A percentile compares a stretch with the other conserved stretches of the same genome.
These are phyloP conservation scores for Phalacrocorax carbo DNA, from an alignment of 2,113 vertebrate genomes.

Conservation along the genomic window DNA sequence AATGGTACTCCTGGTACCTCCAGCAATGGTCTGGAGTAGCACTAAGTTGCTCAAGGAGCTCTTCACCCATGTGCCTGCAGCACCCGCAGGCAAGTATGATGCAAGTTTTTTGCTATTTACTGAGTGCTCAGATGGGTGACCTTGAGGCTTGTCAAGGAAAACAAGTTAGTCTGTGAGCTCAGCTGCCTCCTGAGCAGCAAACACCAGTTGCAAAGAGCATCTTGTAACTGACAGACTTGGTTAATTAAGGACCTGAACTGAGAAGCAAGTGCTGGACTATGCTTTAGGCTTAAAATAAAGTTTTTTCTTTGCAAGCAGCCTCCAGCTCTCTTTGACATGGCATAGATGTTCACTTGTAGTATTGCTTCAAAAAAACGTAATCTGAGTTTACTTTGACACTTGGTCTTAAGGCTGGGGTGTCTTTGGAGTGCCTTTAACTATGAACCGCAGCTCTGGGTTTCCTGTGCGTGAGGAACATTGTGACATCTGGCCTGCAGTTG, in stretches of 20 bases:
- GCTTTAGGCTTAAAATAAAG: not conserved
- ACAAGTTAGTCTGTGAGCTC: not conserved
- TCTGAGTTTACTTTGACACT: not conserved
- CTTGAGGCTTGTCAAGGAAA: slow-evolving; percentile 18
- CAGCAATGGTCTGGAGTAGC: not conserved
- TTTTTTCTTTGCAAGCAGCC: not conserved
- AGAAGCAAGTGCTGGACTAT: not conserved
- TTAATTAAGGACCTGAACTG: not conserved
- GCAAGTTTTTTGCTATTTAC: not conserved
- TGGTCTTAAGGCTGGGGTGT: not conserved
- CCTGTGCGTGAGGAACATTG: accelerated
- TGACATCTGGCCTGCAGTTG: not conserved
- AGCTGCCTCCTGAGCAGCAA: not conserved
- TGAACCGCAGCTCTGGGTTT: not conserved
- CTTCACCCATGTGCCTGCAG: not conserved
- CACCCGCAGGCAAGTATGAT: not conserved
- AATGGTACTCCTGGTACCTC: not conserved
- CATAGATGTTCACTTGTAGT: not conserved
- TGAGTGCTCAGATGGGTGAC: not conserved
- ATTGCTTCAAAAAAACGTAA: not conserved
- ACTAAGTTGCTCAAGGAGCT: not conserved
- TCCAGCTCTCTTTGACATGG: not conserved
- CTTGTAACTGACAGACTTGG: not conserved
- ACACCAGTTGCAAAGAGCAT: not conserved
- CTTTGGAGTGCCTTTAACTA: not conserved